Evolutionary conservation across 64 coral and sea anemone species (phyloP), one percentile per base, ranked within the genome.

Genomic region (Astreopora myriophthalma): DNA sequence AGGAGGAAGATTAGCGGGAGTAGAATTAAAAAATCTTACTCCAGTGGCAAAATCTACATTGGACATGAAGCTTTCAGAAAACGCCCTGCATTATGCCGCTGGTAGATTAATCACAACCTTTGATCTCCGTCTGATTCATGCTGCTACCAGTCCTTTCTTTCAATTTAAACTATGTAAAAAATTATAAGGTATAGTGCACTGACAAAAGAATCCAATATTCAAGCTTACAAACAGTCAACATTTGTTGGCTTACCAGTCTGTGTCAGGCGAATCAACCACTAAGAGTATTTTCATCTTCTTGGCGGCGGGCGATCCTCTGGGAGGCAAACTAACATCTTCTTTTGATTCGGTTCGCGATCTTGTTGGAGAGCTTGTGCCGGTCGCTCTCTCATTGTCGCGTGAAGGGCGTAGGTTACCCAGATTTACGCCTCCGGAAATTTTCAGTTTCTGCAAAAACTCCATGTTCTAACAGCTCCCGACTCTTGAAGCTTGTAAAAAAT

Each of bases 241-340:
- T 1, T 24, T 8, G 23, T 64, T 23, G 10, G 46, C 95, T 97
- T 49, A 97, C 95, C 95, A 97, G 81, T 97, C 95, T 8, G 91
- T 93, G 26, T 97, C 95, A 1, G 87, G 86, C 10, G 95, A 97
- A 88, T 97, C 95, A 31, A 97, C 94, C 3, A 97, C 92, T n/a
- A 97, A 87, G 27, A 97, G 88, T n/a, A 87, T 93, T 79, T 97
- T 97, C 23, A 82, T 89, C 29, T 92, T 95, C 32, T 92, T 93
- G 27, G 95, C 88, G 31, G 86, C 66, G 3, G 95, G 48, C 25
- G 80, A 89, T 76, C 88, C 71, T 52, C 80, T 94, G 26, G 74
- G 85, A 6, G 92, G 86, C 75, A 70, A 71, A 74, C 39, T 51
- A 10, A 87, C 75, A 71, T 89, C 92, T 82, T 94, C 95, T 39